phyloP scores from a whole-genome alignment of 2,113 vertebrate species.

The Perca fluviatilis region DNA sequence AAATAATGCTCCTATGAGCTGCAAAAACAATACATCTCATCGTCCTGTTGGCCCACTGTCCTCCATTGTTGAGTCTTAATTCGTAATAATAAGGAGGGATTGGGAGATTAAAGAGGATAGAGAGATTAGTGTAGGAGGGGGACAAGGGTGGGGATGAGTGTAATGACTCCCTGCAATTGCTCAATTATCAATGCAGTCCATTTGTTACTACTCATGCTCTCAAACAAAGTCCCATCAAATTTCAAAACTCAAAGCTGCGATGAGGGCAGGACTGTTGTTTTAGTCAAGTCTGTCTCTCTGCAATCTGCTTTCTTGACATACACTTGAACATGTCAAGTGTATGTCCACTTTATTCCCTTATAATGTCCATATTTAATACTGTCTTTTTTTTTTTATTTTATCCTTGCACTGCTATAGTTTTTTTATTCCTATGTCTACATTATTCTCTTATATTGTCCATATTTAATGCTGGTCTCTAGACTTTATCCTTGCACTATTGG shows the following conservation, averaged over 20 bases:
- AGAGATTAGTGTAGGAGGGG: slow-evolving; percentile 57
- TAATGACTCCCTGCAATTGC: slow-evolving; percentile 34
- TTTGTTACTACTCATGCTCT: slow-evolving; percentile 11
- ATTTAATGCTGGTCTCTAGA: too few relatives aligned
- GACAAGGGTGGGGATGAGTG: slow-evolving; percentile 65
- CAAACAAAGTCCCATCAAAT: slow-evolving; percentile 36
- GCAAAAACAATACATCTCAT: background rate
- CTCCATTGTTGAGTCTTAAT: background rate
- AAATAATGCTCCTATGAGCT: background rate
- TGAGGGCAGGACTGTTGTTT: background rate
- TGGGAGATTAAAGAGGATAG: slow-evolving; percentile 16
- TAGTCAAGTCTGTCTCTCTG: background rate
- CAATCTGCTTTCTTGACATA: background rate
- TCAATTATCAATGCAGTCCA: slow-evolving; percentile 15
- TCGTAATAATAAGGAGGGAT: slow-evolving; percentile 3
- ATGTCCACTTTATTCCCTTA: too few relatives aligned
- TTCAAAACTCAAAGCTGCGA: slow-evolving; percentile 15
- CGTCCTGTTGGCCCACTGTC: background rate
- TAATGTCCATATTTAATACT: too few relatives aligned
- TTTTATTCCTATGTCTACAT: too few relatives aligned
- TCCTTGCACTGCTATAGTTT: too few relatives aligned
- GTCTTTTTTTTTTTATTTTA: too few relatives aligned
- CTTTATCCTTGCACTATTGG: too few relatives aligned
- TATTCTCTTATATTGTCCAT: too few relatives aligned
- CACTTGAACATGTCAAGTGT: too few relatives aligned